Evolutionary conservation across 2,113 vertebrate species (phyloP).

Genomic region (Passerina amoena): DNA sequence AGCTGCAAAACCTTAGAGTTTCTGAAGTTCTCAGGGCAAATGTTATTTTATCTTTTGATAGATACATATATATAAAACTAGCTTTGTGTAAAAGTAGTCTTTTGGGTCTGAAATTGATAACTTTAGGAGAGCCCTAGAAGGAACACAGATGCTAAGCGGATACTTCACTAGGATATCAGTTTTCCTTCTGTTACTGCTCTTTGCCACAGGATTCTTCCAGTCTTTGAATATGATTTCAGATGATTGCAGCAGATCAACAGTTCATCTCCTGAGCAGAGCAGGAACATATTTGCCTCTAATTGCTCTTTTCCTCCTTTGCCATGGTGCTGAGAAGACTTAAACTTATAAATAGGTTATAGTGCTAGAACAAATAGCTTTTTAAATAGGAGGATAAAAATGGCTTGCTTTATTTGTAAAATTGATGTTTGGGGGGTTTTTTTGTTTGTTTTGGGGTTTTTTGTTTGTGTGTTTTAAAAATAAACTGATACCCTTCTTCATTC

Average conservation of each 20-base stretch:
- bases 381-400: not conserved
- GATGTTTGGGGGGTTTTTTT: not conserved
- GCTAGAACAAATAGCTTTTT: not conserved
- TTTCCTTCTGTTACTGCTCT: not conserved
- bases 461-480: not conserved
- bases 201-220: not conserved
- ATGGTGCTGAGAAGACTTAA: not conserved
- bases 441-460: not conserved
- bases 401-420: not conserved
- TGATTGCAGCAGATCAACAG: not conserved
- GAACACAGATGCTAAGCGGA: not conserved
- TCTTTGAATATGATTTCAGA: not conserved
- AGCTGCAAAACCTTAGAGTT: not conserved
- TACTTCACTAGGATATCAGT: not conserved
- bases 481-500: not conserved
- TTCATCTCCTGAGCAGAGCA: rapidly evolving
- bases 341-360: not conserved
- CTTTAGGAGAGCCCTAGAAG: not conserved
- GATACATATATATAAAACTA: not conserved
- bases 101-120: not conserved
- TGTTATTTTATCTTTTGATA: not conserved
- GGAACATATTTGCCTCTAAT: not conserved
- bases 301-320: not conserved
- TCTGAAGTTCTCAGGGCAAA: not conserved
- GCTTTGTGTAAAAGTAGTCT: not conserved